These are phyloP conservation scores for Sinelater perroti DNA, from an alignment of 2,888 invertebrate species.

Conservation along the genomic window DNA sequence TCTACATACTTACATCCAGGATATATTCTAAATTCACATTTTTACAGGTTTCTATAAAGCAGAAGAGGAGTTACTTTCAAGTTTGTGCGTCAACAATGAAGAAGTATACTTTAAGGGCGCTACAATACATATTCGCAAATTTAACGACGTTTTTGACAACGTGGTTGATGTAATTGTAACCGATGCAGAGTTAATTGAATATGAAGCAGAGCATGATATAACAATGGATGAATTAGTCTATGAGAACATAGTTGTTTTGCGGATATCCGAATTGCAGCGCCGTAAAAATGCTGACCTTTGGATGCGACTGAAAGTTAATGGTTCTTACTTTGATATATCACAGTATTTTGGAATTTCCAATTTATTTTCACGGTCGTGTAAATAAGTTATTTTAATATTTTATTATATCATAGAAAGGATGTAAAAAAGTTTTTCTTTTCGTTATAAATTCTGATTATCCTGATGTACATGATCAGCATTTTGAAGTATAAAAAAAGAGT, in stretches of 20 bases:
- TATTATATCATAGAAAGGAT: no score
- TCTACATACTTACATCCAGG: background rate
- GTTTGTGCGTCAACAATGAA: background rate
- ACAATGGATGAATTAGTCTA: background rate
- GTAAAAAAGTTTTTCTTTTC: no score
- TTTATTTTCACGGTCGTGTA: background rate
- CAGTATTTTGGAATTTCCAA: constrained; percentile 2
- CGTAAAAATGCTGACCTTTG: background rate
- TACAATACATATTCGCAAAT: background rate
- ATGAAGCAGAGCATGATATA: background rate
- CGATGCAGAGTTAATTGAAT: background rate
- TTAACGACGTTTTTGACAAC: constrained; percentile 17
- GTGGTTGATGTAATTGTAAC: constrained; percentile 11
- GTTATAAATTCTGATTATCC: no score
- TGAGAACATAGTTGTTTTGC: background rate
- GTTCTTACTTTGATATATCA: background rate
- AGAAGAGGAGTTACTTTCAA: background rate
- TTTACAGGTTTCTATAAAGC: constrained; percentile 19
- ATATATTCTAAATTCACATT: constrained; percentile 1
- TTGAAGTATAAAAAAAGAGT: no score
- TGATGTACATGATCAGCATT: no score
- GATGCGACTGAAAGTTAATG: constrained; percentile 4
- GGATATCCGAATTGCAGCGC: background rate
- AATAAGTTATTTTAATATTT: no score
- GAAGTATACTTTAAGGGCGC: background rate